phyloP scores from a whole-genome alignment of 2,888 invertebrate species.

The Ferrisia virgata region DNA sequence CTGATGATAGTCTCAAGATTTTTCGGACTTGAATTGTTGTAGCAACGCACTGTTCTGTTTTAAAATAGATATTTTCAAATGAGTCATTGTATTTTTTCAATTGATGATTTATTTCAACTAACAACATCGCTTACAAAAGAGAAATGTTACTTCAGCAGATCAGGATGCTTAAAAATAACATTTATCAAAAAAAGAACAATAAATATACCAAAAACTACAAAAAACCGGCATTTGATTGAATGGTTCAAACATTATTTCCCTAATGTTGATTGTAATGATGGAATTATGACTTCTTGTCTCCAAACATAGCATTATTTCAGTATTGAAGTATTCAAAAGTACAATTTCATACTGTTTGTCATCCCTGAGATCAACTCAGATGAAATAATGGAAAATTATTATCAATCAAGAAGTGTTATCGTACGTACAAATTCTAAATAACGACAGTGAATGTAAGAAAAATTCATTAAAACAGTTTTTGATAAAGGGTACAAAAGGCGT shows the following conservation, averaged over 20 bases:
- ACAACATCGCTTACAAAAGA: not conserved
- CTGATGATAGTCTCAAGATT: not conserved
- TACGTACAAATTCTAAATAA: too few species aligned
- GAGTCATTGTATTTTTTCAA: not conserved
- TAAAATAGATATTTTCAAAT: not conserved
- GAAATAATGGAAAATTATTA: too few species aligned
- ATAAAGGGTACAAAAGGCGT: too few species aligned
- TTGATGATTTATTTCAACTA: not conserved
- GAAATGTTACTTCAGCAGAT: not conserved
- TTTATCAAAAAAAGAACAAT: not conserved
- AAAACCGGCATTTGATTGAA: not conserved
- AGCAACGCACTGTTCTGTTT: not conserved
- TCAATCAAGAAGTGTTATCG: too few species aligned
- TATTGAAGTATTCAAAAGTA: too few species aligned
- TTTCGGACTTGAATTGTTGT: not conserved
- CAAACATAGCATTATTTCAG: too few species aligned
- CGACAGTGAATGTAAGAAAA: too few species aligned
- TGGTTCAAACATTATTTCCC: not conserved
- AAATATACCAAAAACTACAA: not conserved
- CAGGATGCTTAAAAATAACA: not conserved
- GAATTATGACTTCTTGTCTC: not conserved
- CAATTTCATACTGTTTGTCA: not conserved
- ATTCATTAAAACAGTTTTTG: too few species aligned
- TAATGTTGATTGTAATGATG: not conserved
- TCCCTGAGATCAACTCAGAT: too few species aligned